Conservation (phyloP, 2,797 vertebrate genomes). For the Crenichthys baileyi region DNA sequence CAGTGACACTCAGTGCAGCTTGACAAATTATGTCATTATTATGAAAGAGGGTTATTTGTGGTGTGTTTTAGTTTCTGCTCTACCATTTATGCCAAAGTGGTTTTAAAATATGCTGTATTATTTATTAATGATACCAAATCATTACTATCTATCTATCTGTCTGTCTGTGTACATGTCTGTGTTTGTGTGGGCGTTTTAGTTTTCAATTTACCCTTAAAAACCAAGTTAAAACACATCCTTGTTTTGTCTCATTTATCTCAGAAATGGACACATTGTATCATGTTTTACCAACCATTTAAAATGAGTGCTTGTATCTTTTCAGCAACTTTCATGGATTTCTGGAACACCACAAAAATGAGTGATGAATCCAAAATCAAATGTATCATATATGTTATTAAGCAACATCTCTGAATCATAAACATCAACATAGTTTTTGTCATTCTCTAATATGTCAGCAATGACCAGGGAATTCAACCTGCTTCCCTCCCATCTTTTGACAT, state of each 20-base stretch:
- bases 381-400: constrained; percentile 32
- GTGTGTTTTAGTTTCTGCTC: not conserved
- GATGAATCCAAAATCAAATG: not conserved
- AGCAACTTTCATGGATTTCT: constrained; percentile 4
- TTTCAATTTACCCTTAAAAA: not conserved
- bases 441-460: constrained; percentile 3
- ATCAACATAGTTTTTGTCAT: constrained; percentile 24
- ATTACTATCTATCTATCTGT: not conserved
- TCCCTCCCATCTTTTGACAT: constrained; percentile 21
- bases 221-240: not conserved
- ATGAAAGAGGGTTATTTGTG: not conserved
- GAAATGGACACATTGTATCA: not conserved
- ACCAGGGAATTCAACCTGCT: constrained; percentile 22
- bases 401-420: constrained; percentile 36
- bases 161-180: not conserved
- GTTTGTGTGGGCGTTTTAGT: not conserved
- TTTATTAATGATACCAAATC: not conserved
- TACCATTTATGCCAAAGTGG: not conserved
- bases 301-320: too few species aligned
- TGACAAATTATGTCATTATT: too few species aligned
- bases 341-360: not conserved
- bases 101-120: not conserved
- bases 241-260: not conserved
- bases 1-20: not conserved
- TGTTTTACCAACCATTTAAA: too few species aligned